phyloP scores from a whole-genome alignment of 2,113 vertebrate genomes.

The Pomatorhinus ruficollis region DNA sequence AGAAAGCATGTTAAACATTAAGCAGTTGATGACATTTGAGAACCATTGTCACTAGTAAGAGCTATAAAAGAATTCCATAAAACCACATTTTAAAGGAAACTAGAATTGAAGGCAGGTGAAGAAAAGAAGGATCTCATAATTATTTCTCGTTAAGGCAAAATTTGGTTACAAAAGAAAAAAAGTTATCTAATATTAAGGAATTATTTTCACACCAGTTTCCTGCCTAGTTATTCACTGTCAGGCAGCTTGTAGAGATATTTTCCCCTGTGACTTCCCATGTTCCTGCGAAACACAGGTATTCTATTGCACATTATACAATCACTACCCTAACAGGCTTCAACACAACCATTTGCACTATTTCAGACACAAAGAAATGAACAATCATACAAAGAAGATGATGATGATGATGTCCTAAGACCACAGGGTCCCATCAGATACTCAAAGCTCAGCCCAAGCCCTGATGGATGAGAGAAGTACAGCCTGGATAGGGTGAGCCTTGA shows the following conservation, averaged over 20 bases:
- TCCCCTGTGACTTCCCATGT: not conserved
- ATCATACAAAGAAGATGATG: not conserved
- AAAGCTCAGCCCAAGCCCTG: not conserved
- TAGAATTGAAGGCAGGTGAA: not conserved
- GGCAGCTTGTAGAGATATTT: not conserved
- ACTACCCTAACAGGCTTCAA: not conserved
- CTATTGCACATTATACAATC: not conserved
- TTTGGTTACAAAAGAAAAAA: not conserved
- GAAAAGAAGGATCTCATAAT: not conserved
- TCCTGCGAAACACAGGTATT: not conserved
- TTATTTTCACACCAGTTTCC: not conserved
- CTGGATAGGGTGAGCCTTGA: not conserved
- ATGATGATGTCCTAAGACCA: not conserved
- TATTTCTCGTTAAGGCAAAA: not conserved
- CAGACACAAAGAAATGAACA: not conserved
- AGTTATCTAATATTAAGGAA: not conserved
- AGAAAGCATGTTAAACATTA: constrained; percentile 73
- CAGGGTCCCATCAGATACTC: not conserved
- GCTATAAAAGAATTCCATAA: not conserved
- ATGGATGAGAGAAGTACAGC: not conserved
- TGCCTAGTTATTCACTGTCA: not conserved
- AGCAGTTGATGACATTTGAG: constrained; percentile 32
- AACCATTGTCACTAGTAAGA: not conserved
- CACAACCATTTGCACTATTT: not conserved
- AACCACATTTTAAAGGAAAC: not conserved